Base-by-base conservation (phyloP, 2,888 invertebrate species). In the Conomelus anceps region DNA sequence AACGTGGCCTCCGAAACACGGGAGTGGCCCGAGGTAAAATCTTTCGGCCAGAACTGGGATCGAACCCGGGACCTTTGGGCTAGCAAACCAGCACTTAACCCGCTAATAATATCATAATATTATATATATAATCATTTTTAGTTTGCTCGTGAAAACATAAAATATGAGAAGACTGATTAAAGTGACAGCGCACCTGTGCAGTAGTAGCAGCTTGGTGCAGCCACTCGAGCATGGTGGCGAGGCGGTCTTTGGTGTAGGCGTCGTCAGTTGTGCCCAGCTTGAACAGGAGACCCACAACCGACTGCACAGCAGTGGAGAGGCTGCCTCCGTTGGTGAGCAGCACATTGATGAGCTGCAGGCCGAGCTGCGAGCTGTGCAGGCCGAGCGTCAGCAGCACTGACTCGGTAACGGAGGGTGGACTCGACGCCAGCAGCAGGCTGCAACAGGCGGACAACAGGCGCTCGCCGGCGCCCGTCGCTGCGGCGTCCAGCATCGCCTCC, bases 231-330 rank as follows among this genome's bases (percentile, higher is more conserved):
- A 97, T 95, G 7, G 96, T 95, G 89, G 94, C 94, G 90, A 96
- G 94, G 85, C 96, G 94, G 91, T 96, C 95, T 88, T 94, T 93
- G 9, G 96, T 95, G 92, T 95, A 93, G 0, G 92, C 91, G 92
- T 96, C 95, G 92, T 94, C 93, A 11, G 95, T 94, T 89, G 95
- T 96, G 92, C 98, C 97, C 90, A 98, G 94, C 93, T 97, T 96
- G 92, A 96, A 97, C 89, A 98, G 94, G 90, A 98, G 94, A 93
- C 97, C 97, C 92, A 98, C 97, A 26, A 98, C 96, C 34, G 95
- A 95, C 90, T 95, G 95, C 88, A 93, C 93, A 91, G 85, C 29
- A 89, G 90, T 92, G 22, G 93, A 90, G 22, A 91, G 22, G 9
- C 90, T 88, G 22, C 86, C 86, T 90, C 95, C 94, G 92, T 95